Conservation (phyloP, 2,113 vertebrate species). For the Elephantulus edwardii region DNA sequence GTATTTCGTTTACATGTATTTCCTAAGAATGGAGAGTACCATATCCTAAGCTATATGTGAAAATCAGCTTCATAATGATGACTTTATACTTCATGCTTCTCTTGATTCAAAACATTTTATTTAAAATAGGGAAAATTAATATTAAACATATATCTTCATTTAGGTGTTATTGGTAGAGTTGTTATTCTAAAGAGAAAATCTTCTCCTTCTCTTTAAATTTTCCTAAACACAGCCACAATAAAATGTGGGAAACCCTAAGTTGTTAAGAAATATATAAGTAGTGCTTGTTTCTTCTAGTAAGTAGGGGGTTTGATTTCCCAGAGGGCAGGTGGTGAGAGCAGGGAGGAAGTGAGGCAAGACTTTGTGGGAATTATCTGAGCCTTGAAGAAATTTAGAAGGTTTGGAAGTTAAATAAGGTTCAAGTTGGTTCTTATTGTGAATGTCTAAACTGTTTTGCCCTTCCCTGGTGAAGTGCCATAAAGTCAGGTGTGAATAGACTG, state of each 20-base stretch:
- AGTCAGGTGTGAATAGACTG: conserved; percentile 60
- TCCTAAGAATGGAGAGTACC: background rate
- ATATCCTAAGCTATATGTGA: background rate
- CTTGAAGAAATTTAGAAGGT: conserved; percentile 70
- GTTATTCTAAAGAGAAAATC: conserved; percentile 41
- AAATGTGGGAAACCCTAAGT: conserved; percentile 39
- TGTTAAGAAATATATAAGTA: conserved; percentile 30
- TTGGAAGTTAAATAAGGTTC: conserved; percentile 74
- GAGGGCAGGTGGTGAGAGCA: conserved; percentile 18
- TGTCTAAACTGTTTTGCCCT: conserved; percentile 66
- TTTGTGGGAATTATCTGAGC: conserved; percentile 67
- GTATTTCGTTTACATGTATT: background rate
- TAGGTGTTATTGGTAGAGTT: background rate
- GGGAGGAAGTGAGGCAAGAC: conserved; percentile 56
- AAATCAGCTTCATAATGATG: background rate
- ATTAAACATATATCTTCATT: background rate
- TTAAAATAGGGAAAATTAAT: background rate
- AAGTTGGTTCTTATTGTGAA: conserved; percentile 65
- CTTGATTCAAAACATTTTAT: background rate
- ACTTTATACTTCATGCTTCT: background rate
- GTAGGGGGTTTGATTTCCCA: conserved; percentile 65
- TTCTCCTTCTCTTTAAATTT: conserved; percentile 48
- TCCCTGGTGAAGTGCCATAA: conserved; percentile 58
- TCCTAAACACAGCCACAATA: background rate
- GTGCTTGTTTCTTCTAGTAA: conserved; percentile 58